A percentile compares a stretch with the other conserved stretches of the same genome.
Conservation (phyloP, 2,113 vertebrate species). For the Tachuris rubrigastra region DNA sequence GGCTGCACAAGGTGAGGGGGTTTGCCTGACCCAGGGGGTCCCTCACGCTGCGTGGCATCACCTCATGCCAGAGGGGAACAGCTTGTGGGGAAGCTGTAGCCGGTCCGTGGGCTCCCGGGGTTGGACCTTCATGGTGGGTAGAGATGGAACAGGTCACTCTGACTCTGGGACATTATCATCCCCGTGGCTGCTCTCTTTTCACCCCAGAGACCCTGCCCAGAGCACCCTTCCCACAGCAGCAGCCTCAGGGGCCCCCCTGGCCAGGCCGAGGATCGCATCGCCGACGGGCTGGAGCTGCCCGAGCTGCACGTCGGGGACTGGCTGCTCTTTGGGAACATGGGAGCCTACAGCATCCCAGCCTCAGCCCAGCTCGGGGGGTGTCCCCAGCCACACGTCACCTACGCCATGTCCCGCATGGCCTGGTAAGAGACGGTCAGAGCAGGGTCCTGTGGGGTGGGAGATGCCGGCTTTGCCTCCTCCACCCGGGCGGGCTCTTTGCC, state of each 20-base stretch:
- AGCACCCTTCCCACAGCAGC: conserved; percentile 58
- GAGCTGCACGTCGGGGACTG: conserved; percentile 75
- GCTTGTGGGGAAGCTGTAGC: not conserved
- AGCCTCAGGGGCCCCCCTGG: conserved; percentile 68
- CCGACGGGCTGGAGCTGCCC: conserved; percentile 67
- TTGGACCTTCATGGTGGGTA: accelerated
- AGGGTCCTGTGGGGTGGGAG: accelerated
- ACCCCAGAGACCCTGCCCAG: conserved; percentile 61
- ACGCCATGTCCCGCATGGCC: conserved; percentile 73
- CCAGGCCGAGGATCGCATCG: conserved; percentile 32
- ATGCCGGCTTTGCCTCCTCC: no score
- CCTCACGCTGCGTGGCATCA: accelerated
- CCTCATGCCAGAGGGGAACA: accelerated
- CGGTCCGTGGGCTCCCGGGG: accelerated
- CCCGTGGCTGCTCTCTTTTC: not conserved
- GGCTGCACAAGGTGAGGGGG: conserved; percentile 69
- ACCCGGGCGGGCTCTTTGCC: not conserved
- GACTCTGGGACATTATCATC: accelerated
- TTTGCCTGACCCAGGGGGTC: accelerated
- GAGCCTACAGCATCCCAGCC: conserved; percentile 63
- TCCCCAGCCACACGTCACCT: conserved; percentile 51
- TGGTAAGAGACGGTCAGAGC: conserved; percentile 66
- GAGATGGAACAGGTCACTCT: accelerated
- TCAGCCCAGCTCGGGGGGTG: not conserved
- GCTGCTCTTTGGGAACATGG: conserved; percentile 79